Base-by-base conservation (phyloP, 2,888 invertebrate species). In the Blera fallax region DNA sequence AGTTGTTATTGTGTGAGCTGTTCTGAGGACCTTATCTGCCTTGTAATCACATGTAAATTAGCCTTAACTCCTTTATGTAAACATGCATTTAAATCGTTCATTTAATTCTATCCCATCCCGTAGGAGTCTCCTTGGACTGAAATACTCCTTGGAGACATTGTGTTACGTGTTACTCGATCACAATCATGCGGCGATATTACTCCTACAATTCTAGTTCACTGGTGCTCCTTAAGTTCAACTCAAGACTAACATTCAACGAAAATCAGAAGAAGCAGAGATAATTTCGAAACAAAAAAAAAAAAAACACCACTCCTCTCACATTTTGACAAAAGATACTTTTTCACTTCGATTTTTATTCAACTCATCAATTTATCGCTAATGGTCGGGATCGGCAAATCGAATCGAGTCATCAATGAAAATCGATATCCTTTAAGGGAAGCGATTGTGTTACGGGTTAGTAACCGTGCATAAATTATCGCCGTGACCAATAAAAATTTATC, bases 41-140 rank as follows among this genome's bases (percentile, higher is more conserved):
- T n/a, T 87, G 82, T 88, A 87, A 88, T 88, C 88, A 76, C 85
- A 88, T 88, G 88, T 88, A 88, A 88, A 88, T 88, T 88, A 88
- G 87, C 87, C 81, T 87, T 87, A 87, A 87, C 80, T 88, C 82
- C 87, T 88, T 87, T 87, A 87, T 88, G 87, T 87, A 88, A 87
- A 88, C 88, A 87, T 87, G 88, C 87, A 87, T 87, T 87, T 87
- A 82, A 87, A 82, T 87, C 85, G 84, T 85, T 87, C 85, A 79
- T 87, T 87, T 87, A 79, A 79, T 87, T 87, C 78, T 70, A 77
- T 77, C 69, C 70, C 56, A n/a, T n/a, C n/a, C n/a, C n/a, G n/a
- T n/a, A n/a, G n/a, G n/a, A n/a, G n/a, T n/a, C n/a, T n/a, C n/a
- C n/a, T n/a, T n/a, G n/a, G n/a, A n/a, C n/a, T n/a, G n/a, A n/a